phyloP scores from a whole-genome alignment of 2,888 invertebrate species.

The Drosophila formosana region DNA sequence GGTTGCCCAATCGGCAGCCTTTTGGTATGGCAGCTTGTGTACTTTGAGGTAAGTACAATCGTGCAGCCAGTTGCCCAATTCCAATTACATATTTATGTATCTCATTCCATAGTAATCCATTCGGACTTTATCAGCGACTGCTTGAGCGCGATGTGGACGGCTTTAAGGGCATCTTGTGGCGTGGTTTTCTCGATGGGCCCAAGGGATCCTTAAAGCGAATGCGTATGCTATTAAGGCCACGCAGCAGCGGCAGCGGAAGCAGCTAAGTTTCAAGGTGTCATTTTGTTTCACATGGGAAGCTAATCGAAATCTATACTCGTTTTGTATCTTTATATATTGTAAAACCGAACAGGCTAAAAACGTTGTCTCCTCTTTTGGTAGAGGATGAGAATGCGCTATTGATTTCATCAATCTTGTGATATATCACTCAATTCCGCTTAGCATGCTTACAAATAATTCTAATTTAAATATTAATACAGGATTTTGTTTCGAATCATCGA shows the following conservation, averaged over 20 bases:
- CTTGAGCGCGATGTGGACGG: slow-evolving; percentile 61
- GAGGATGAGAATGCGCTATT: too few relatives aligned
- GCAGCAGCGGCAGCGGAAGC: slow-evolving; percentile 1
- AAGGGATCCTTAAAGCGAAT: slow-evolving; percentile 66
- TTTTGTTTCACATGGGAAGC: background rate
- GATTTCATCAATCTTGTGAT: too few relatives aligned
- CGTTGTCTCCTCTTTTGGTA: background rate
- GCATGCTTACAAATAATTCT: too few relatives aligned
- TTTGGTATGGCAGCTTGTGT: slow-evolving; percentile 62
- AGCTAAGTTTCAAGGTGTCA: slow-evolving; percentile 1
- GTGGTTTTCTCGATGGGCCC: slow-evolving; percentile 66
- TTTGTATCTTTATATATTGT: background rate
- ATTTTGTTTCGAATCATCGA: too few relatives aligned
- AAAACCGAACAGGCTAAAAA: background rate
- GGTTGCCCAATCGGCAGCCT: slow-evolving; percentile 53
- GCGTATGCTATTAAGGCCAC: slow-evolving; percentile 64
- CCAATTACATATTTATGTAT: background rate
- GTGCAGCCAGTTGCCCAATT: background rate
- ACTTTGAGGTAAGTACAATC: slow-evolving; percentile 50
- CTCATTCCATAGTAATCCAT: slow-evolving; percentile 57
- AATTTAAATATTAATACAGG: too few relatives aligned
- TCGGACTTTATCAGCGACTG: slow-evolving; percentile 60
- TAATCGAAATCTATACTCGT: background rate
- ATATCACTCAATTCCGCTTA: too few relatives aligned
- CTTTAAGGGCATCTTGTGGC: slow-evolving; percentile 67